A percentile compares a stretch with the other conserved stretches of the same genome.
phyloP scores from a whole-genome alignment of 2,113 vertebrate genomes.

The Burhinus oedicnemus region DNA sequence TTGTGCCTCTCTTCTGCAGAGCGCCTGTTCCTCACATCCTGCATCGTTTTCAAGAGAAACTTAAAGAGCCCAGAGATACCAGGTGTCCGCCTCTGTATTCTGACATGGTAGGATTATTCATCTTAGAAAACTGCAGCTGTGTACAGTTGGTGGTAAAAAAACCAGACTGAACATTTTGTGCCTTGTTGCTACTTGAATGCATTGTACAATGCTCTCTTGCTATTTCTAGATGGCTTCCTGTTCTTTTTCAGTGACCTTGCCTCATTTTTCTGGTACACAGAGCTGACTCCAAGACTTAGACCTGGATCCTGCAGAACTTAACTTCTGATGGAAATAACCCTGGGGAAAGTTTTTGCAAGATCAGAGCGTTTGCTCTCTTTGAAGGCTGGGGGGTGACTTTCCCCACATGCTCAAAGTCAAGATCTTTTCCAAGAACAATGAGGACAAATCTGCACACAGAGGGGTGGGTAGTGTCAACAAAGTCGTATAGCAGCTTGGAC shows the following conservation, averaged over 20 bases:
- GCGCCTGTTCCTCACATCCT: background rate
- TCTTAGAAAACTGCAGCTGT: conserved; percentile 7
- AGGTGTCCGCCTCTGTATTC: background rate
- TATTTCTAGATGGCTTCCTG: conserved; percentile 1
- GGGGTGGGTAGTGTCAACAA: background rate
- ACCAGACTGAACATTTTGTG: conserved; percentile 38
- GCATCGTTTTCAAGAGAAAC: background rate
- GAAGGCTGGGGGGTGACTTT: background rate
- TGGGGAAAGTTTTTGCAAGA: background rate
- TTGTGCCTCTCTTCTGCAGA: background rate
- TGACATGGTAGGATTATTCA: conserved; percentile 1
- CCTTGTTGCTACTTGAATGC: background rate
- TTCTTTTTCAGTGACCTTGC: conserved; percentile 6
- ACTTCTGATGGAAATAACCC: background rate
- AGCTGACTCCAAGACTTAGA: background rate
- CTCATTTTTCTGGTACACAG: background rate
- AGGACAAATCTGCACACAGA: background rate
- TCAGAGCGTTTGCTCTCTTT: background rate
- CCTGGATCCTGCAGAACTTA: background rate
- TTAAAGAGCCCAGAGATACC: background rate
- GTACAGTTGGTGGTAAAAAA: background rate
- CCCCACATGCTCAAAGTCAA: background rate
- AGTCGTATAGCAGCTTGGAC: background rate
- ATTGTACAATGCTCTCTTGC: background rate
- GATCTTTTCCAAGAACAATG: background rate